Evolutionary conservation across 2,888 invertebrate species (phyloP).

Genomic region (Epinotia ramella): DNA sequence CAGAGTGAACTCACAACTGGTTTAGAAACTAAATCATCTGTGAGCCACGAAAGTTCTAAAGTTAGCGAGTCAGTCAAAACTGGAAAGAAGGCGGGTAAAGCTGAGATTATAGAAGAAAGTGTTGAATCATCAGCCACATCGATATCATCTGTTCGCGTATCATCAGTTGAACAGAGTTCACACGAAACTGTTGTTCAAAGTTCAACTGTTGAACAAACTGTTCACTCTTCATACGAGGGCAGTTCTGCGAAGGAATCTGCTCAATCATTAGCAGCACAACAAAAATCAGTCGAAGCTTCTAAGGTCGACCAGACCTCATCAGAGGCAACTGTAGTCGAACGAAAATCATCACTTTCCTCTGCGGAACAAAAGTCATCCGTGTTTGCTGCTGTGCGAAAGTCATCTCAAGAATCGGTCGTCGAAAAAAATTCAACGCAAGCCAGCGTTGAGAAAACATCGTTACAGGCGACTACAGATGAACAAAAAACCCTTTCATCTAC

Average conservation of each 20-base stretch:
- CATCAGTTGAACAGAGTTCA: slow-evolving; percentile 47
- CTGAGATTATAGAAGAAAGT: slow-evolving; percentile 47
- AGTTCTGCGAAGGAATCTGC: slow-evolving; percentile 48
- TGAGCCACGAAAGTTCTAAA: slow-evolving; percentile 64
- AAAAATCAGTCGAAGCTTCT: slow-evolving; percentile 29
- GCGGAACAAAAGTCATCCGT: slow-evolving; percentile 23
- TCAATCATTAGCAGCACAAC: slow-evolving; percentile 45
- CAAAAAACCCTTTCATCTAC: slow-evolving; percentile 37
- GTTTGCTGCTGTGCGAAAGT: slow-evolving; percentile 45
- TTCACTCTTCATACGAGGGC: slow-evolving; percentile 45
- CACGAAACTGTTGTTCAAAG: slow-evolving; percentile 45
- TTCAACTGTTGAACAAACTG: slow-evolving; percentile 50
- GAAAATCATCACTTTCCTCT: slow-evolving; percentile 25
- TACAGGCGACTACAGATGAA: slow-evolving; percentile 43
- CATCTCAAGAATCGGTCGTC: slow-evolving; percentile 42
- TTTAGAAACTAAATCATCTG: slow-evolving; percentile 71
- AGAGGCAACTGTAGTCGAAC: slow-evolving; percentile 15
- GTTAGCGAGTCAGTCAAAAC: slow-evolving; percentile 57
- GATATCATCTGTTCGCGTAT: slow-evolving; percentile 46
- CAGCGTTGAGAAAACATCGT: slow-evolving; percentile 43
- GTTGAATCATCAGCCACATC: slow-evolving; percentile 46
- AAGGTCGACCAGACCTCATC: slow-evolving; percentile 46
- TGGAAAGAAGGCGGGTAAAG: slow-evolving; percentile 45
- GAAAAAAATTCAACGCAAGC: slow-evolving; percentile 48
- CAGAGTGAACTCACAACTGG: slow-evolving; percentile 67